Evolutionary conservation across 2,797 vertebrate species (phyloP), one percentile per base, ranked within the genome.

Genomic region (Sciaenops ocellatus): DNA sequence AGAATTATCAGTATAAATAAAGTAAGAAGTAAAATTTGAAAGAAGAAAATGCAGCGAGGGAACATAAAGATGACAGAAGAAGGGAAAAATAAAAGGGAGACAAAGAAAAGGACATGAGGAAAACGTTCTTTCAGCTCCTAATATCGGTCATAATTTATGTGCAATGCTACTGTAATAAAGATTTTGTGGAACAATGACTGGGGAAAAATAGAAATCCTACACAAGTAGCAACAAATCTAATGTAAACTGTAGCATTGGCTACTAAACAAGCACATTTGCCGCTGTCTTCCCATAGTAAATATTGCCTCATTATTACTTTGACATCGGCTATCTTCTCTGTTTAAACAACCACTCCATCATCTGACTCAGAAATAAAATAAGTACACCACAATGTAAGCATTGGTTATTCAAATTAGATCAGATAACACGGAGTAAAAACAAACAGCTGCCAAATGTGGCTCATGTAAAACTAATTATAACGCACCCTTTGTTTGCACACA

Each of bases 401-500:
- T 87, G 92, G 85, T 88, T 90, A 91, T 90, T 91, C 92, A 95
- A 93, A 94, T 92, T 66, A 46, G 44, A 52, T 87, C 84, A 69
- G 60, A 87, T 87, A 83, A 83, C 89, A 73, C 79, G 18, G 78
- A 56, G 79, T 46, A 54, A 92, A 91, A 92, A 83, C 81, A 93
- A 94, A 93, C 93, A 94, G 86, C 79, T 81, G 69, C 79, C 87
- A 88, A 91, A 92, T 87, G 90, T 83, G 88, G 81, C 90, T 78
- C 92, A 90, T 93, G 94, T 91, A 88, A 92, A 92, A 91, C 87
- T 92, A 93, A 94, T 91, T 90, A 91, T 89, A 90, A 90, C 89
- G 68, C 92, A 84, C 83, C 79, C 79, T 87, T 83, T 90, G 92
- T 91, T 92, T 91, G 88, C 87, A 88, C 85, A 92, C 93, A 94